phyloP scores from a whole-genome alignment of 2,888 invertebrate species.

The Amphipyra berbera region DNA sequence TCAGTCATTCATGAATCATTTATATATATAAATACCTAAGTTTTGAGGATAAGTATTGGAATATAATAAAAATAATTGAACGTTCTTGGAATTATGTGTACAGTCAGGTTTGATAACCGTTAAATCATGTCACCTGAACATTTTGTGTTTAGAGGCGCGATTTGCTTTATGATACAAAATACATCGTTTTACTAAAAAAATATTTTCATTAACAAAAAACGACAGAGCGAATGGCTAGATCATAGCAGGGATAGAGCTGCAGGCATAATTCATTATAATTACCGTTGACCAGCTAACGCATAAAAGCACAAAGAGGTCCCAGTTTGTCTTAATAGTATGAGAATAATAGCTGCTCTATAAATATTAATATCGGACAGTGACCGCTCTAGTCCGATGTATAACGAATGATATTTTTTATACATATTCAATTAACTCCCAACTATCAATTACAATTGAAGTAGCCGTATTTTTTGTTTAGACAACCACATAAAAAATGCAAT shows the following conservation, averaged over 20 bases:
- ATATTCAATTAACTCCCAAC: slow-evolving; percentile 55
- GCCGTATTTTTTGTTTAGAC: slow-evolving; percentile 42
- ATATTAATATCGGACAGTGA: slow-evolving; percentile 38
- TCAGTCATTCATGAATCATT: slow-evolving; percentile 53
- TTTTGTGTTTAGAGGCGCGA: neutral
- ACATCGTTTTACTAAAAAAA: too few relatives aligned
- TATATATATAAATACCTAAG: slow-evolving; percentile 38
- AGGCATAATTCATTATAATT: neutral
- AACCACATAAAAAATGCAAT: slow-evolving; percentile 37
- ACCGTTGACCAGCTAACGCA: neutral
- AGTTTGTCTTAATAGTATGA: slow-evolving; percentile 14
- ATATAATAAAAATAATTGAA: neutral
- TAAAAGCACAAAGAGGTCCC: neutral
- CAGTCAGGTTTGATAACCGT: slow-evolving; percentile 2
- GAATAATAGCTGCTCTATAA: slow-evolving; percentile 31
- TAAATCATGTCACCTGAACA: neutral
- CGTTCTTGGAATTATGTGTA: slow-evolving; percentile 18
- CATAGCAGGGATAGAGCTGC: neutral
- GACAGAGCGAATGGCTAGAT: too few relatives aligned
- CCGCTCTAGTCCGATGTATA: slow-evolving; percentile 32
- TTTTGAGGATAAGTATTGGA: slow-evolving; percentile 8
- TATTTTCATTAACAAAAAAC: too few relatives aligned
- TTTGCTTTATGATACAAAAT: neutral
- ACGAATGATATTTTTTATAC: slow-evolving; percentile 43
- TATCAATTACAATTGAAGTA: slow-evolving; percentile 58